A percentile compares a stretch with the other conserved stretches of the same genome.
Conservation (phyloP, 2,888 invertebrate genomes). For the Habroteleia sp. region DNA sequence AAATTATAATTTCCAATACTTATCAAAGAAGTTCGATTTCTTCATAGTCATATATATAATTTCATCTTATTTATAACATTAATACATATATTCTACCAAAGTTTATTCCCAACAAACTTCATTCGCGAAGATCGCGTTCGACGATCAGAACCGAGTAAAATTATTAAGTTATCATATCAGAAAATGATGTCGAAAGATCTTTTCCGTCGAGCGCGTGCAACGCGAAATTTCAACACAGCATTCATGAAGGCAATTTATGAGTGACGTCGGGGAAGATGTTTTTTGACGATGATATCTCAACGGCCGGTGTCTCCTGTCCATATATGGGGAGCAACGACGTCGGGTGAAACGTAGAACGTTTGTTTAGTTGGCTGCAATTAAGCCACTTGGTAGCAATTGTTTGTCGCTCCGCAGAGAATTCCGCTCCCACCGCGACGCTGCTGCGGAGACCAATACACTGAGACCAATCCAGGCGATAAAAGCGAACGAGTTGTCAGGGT, state of each 20-base stretch:
- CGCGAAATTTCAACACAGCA: not conserved
- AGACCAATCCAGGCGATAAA: conserved; percentile 78
- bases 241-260: conserved; percentile 25
- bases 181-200: not conserved
- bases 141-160: too few species aligned
- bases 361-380: conserved; percentile 81
- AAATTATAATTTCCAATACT: too few species aligned
- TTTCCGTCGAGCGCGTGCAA: not conserved
- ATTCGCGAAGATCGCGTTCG: too few species aligned
- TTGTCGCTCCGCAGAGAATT: conserved; percentile 81
- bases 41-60: too few species aligned
- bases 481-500: conserved; percentile 78
- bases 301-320: conserved; percentile 53
- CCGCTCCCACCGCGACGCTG: conserved; percentile 76
- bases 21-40: too few species aligned
- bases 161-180: too few species aligned
- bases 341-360: conserved; percentile 73
- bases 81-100: too few species aligned
- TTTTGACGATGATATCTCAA: conserved; percentile 54
- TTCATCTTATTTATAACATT: too few species aligned
- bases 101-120: too few species aligned
- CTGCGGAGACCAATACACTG: conserved; percentile 71
- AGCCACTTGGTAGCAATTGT: conserved; percentile 82
- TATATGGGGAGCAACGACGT: conserved; percentile 51
- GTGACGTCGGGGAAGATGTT: conserved; percentile 13